These are phyloP conservation scores for Sturnus vulgaris DNA, from an alignment of 2,113 vertebrate genomes.

Conservation along the genomic window DNA sequence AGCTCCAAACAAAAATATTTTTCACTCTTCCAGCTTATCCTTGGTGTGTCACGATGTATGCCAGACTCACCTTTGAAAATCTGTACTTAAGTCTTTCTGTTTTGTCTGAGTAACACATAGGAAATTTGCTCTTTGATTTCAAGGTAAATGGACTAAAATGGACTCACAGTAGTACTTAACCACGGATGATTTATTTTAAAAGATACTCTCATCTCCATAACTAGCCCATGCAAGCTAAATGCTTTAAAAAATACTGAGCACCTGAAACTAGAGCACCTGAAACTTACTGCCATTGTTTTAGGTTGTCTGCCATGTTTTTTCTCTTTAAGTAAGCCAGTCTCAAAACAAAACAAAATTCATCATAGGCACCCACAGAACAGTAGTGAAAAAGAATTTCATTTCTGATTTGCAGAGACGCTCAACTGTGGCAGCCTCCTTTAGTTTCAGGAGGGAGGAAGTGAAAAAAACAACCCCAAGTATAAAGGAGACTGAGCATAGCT, in stretches of 20 bases:
- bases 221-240: background rate
- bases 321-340: background rate
- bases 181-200: background rate
- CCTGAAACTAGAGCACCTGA: background rate
- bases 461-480: background rate
- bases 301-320: background rate
- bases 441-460: background rate
- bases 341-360: background rate
- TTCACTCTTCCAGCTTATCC: background rate
- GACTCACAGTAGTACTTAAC: background rate
- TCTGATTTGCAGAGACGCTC: background rate
- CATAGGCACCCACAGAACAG: background rate
- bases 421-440: background rate
- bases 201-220: background rate
- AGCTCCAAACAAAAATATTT: conserved; percentile 29
- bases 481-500: background rate
- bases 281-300: background rate
- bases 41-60: background rate
- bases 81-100: background rate
- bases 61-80: background rate
- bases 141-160: background rate
- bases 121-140: background rate
- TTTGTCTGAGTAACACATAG: background rate
- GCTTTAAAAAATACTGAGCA: background rate
- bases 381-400: background rate